These are phyloP conservation scores for Ganaspis sp. DNA, from an alignment of 1,140 invertebrate genomes.

Conservation along the genomic window DNA sequence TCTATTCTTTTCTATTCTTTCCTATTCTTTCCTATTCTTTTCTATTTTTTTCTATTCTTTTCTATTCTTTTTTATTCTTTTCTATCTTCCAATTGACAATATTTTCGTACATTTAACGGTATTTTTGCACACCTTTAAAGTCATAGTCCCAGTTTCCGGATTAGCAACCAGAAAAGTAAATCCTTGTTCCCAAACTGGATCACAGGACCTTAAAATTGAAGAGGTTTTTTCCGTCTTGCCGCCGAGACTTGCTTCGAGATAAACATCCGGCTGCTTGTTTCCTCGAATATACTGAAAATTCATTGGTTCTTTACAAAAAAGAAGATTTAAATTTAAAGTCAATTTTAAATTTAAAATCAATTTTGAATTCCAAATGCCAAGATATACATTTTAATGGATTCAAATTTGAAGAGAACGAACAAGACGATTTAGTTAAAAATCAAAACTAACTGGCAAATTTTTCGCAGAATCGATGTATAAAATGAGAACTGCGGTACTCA, in stretches of 20 bases:
- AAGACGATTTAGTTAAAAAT: no score
- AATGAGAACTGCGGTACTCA: slow-evolving; percentile 87
- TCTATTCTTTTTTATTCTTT: no score
- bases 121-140: slow-evolving; percentile 80
- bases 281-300: slow-evolving; percentile 76
- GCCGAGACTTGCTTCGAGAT: slow-evolving; percentile 83
- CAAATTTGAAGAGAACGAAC: neutral
- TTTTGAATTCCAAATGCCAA: slow-evolving; percentile 30
- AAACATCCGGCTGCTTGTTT: slow-evolving; percentile 88
- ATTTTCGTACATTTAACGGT: no score
- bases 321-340: slow-evolving; percentile 29
- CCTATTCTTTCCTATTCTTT: no score
- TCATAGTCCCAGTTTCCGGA: slow-evolving; percentile 90
- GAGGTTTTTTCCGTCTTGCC: slow-evolving; percentile 83
- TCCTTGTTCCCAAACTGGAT: slow-evolving; percentile 87
- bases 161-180: slow-evolving; percentile 94
- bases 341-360: slow-evolving; percentile 10
- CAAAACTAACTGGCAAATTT: slow-evolving; percentile 87
- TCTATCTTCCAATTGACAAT: no score
- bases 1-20: no score
- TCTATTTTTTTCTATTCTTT: no score
- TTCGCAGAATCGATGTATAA: slow-evolving; percentile 93
- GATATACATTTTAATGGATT: no score
- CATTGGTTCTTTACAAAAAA: slow-evolving; percentile 3
- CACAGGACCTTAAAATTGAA: slow-evolving; percentile 83